Evolutionary conservation across 2,888 invertebrate species (phyloP), one percentile per base, ranked within the genome.

Genomic region (Lasioglossum pauxillum): DNA sequence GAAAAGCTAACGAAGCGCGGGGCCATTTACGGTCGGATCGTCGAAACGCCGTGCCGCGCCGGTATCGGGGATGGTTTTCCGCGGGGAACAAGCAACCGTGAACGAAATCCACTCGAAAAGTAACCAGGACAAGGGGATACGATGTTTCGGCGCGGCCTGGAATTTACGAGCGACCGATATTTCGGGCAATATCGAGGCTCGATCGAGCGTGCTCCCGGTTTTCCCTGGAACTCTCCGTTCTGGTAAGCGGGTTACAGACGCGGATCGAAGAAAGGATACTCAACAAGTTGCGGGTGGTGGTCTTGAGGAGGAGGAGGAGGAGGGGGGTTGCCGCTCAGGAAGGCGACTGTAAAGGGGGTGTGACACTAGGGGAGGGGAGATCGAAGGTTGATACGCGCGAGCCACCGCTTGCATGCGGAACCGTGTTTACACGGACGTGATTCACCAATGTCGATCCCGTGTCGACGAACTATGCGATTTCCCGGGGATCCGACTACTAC

Each of bases 221-320:
- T 8, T 19, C 53, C 7, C 69, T 69, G 60, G 57, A 77, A 75
- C 71, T 64, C 41, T 5, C 19, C 10, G 31, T 35, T 31, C 67
- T 53, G 53, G 35, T 67, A 44, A 72, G 49, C 69, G 71, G 78
- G 67, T 44, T 44, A 46, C 46, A 60, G 16, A 31, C 27, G 38
- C 53, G 31, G 67, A 64, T 64, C 44, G 71, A 74, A 79, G 77
- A 82, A 85, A 82, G 80, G 86, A 72, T 85, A 82, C 77, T 87
- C 85, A 85, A 85, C 86, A 85, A 86, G 85, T 85, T 85, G 85
- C 41, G 75, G 75, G 67, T n/a, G 38, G 23, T 7, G 64, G 14
- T 31, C 14, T 27, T 14, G 12, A 23, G n/a, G n/a, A 27, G 35
- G 14, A 23, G n/a, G n/a, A 27, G 35, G 14, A 27, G 12, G 27